phyloP scores from a whole-genome alignment of 2,797 vertebrate species.

The Mormyrus hasselquistii region DNA sequence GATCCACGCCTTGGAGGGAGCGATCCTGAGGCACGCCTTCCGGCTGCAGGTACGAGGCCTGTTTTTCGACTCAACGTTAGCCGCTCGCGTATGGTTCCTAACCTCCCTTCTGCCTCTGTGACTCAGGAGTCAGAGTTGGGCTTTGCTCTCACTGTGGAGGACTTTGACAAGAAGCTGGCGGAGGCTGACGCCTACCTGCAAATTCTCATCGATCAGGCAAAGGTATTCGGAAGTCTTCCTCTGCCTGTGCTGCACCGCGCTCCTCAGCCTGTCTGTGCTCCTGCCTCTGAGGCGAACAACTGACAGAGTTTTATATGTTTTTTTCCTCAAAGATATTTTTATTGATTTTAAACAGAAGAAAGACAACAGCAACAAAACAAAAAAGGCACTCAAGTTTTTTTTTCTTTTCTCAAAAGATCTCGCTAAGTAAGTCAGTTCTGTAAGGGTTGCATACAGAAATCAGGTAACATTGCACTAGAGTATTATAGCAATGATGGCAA shows the following conservation, averaged over 20 bases:
- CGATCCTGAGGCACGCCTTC: constrained; percentile 93
- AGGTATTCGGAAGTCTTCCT: constrained; percentile 63
- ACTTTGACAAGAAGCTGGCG: constrained; percentile 97
- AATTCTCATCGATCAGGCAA: constrained; percentile 95
- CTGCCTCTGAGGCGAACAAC: not conserved
- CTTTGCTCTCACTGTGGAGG: constrained; percentile 92
- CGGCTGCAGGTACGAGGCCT: constrained; percentile 75
- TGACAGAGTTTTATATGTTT: not conserved
- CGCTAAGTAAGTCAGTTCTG: too few relatives aligned
- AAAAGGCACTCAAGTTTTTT: too few relatives aligned
- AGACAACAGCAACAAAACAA: too few relatives aligned
- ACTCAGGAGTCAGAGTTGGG: constrained; percentile 87
- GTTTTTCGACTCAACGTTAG: not conserved
- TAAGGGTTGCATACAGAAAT: too few relatives aligned
- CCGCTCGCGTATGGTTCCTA: not conserved
- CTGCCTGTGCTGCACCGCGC: not conserved
- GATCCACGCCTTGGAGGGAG: constrained; percentile 98
- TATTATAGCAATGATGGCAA: too few relatives aligned
- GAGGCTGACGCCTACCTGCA: constrained; percentile 97
- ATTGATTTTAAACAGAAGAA: too few relatives aligned
- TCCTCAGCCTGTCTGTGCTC: not conserved
- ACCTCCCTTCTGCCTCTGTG: not conserved
- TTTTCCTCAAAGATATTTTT: too few relatives aligned
- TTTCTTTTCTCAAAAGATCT: too few relatives aligned
- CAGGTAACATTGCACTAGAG: too few relatives aligned